phyloP scores from a whole-genome alignment of 2,888 invertebrate genomes.

The Stenodera caucasica region DNA sequence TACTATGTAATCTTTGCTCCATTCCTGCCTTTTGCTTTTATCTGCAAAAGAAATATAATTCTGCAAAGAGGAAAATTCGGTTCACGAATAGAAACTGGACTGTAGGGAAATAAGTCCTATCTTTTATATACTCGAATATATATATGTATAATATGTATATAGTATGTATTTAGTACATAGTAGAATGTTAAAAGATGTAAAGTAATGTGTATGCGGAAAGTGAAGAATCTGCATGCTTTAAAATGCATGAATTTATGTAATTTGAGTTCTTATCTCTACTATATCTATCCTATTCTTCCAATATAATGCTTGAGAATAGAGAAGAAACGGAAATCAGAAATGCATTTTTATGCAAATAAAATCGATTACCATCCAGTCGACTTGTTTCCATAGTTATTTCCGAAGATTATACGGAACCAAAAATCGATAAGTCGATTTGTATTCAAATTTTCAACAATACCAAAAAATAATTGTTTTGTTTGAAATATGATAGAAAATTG shows the following conservation, averaged over 20 bases:
- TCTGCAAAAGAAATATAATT: conserved; percentile 48
- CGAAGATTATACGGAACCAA: not conserved
- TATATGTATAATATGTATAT: not conserved
- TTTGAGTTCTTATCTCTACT: conserved; percentile 41
- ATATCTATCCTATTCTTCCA: conserved; percentile 2
- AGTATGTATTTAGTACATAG: not conserved
- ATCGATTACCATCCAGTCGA: conserved; percentile 15
- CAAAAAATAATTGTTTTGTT: not conserved
- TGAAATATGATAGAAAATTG: not conserved
- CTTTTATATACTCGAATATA: conserved; percentile 37
- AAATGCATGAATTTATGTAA: conserved; percentile 54
- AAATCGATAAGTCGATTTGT: not conserved
- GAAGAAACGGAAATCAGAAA: conserved; percentile 25
- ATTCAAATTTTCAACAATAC: not conserved
- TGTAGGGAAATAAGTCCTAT: conserved; percentile 52
- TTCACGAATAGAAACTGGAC: conserved; percentile 49
- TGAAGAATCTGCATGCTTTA: conserved; percentile 53
- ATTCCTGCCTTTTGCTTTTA: conserved; percentile 46
- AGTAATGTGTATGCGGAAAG: conserved; percentile 50
- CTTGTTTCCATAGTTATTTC: conserved; percentile 18
- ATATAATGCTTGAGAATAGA: not conserved
- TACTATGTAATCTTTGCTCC: conserved; percentile 41
- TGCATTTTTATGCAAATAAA: conserved; percentile 30
- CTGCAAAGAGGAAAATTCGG: conserved; percentile 41
- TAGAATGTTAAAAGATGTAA: conserved; percentile 54